Conservation (phyloP, 2,113 vertebrate genomes). For the Peucedramus taeniatus region DNA sequence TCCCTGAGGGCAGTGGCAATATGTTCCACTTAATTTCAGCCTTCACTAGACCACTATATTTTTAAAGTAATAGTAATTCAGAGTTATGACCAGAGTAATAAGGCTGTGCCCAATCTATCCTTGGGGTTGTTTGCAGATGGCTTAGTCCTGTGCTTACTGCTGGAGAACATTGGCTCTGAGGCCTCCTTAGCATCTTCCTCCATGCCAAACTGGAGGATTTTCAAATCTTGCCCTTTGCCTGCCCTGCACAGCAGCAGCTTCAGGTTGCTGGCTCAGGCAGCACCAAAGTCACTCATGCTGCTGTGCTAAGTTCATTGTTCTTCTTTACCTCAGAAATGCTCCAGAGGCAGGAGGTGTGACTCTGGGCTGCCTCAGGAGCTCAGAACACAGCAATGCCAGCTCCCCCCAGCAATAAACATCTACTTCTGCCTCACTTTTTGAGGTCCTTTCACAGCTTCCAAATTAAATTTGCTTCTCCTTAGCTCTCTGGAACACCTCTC, state of each 20-base stretch:
- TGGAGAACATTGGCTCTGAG: not conserved
- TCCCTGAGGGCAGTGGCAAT: not conserved
- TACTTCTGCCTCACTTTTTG: not conserved
- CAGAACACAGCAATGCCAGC: not conserved
- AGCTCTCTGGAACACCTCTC: not conserved
- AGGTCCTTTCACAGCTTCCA: not conserved
- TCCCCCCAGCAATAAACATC: rapidly evolving
- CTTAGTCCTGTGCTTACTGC: not conserved
- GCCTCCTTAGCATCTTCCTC: not conserved
- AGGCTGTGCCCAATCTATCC: not conserved
- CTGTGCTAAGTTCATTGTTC: not conserved
- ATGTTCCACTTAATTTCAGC: constrained; percentile 5
- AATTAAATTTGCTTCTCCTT: not conserved
- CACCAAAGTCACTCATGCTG: not conserved
- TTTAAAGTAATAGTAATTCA: not conserved
- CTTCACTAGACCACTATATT: not conserved
- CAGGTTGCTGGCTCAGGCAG: not conserved
- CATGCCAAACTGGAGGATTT: not conserved
- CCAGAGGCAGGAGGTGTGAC: not conserved
- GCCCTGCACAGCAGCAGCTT: not conserved
- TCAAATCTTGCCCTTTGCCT: not conserved
- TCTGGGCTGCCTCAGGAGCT: not conserved
- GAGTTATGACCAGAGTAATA: not conserved
- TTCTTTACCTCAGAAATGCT: not conserved
- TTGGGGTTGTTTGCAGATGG: not conserved